Evolutionary conservation across 2,797 vertebrate species (phyloP), one percentile per base, ranked within the genome.

Genomic region (Semotilus atromaculatus): DNA sequence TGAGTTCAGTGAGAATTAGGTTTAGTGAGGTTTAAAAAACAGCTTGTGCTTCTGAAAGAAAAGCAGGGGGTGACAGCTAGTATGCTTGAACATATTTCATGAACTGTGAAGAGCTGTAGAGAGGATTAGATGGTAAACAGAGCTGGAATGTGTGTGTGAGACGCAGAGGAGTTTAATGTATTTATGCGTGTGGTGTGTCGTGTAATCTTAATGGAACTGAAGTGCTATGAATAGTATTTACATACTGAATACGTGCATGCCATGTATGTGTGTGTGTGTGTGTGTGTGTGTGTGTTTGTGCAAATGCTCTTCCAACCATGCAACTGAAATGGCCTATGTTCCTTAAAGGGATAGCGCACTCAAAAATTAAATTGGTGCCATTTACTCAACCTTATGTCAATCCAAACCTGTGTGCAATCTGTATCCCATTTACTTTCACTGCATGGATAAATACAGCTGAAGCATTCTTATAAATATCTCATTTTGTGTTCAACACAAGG

Each of bases 1-100:
- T 18, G 10, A 21, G 26, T 43, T 72, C 6, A 21, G 51, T 60
- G 67, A 4, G 14, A 45, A 60, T 73, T 34, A 38, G 68, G 38
- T 82, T 82, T 73, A 62, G 67, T 55, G n/a, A 81, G 67, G 51
- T 81, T 58, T 81, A 72, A 72, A 60, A 45, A 73, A 73, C 80
- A 73, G 53, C 68, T 34, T 72, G 70, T 10, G 36, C n/a, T 31
- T 72, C 36, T 81, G 79, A 48, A 62, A 45, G 66, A 36, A 81
- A 58, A 78, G n/a, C 58, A 40, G 71, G 55, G 64, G 26, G 67
- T 55, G 31, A 80, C 38, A n/a, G 58, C 1, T 4, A 13, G 26
- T 2, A 0, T 31, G 36, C 18, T 31, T 43, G 80, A 72, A 60
- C 58, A 43, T 82, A 45, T 72, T 60, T 82, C 26, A 72, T 58